Evolutionary conservation across 1,140 invertebrate species (phyloP).

Genomic region (Sminthurinus signatus): DNA sequence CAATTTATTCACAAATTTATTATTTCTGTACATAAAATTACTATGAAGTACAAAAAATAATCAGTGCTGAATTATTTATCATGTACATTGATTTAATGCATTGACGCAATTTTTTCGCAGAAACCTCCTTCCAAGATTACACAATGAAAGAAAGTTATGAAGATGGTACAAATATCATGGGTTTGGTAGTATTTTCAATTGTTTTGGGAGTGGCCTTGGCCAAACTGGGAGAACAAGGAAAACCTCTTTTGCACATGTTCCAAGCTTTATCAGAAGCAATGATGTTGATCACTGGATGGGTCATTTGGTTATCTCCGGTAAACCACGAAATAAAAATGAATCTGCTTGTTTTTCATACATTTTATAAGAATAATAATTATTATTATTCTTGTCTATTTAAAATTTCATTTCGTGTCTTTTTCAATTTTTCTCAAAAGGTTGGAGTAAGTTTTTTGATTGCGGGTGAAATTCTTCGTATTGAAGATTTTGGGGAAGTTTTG

Average conservation of each 20-base stretch:
- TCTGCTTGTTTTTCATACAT: not conserved
- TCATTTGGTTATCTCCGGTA: slow-evolving; percentile 18
- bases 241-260: slow-evolving; percentile 21
- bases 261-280: slow-evolving; percentile 8
- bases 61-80: too few species aligned
- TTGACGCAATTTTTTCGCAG: too few species aligned
- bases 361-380: not conserved
- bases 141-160: slow-evolving; percentile 57
- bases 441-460: slow-evolving; percentile 55
- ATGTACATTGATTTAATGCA: too few species aligned
- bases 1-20: too few species aligned
- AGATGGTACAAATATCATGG: slow-evolving; percentile 68
- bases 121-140: slow-evolving; percentile 52
- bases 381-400: too few species aligned
- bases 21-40: too few species aligned
- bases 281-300: slow-evolving; percentile 22
- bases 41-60: too few species aligned
- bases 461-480: slow-evolving; percentile 52
- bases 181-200: slow-evolving; percentile 69
- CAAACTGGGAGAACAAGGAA: slow-evolving; percentile 52
- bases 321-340: not conserved
- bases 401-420: too few species aligned
- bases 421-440: too few species aligned
- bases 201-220: slow-evolving; percentile 69
- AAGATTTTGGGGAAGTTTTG: slow-evolving; percentile 49